A percentile compares a stretch with the other conserved stretches of the same genome.
Evolutionary conservation across 2,113 vertebrate species (phyloP).

Genomic region (Corythornis vintsioides): DNA sequence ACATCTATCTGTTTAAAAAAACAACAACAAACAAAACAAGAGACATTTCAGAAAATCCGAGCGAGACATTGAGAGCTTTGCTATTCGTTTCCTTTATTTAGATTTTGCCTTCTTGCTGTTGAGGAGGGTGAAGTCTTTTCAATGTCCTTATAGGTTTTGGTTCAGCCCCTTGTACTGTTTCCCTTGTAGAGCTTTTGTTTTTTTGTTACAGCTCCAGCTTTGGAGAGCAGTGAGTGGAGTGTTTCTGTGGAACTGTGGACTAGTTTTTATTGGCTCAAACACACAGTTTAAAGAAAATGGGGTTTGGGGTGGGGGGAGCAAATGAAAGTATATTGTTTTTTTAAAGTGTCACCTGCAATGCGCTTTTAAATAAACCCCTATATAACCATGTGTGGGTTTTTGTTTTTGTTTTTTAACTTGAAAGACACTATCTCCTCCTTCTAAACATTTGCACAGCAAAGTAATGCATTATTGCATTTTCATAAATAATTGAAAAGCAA

Average conservation of each 20-base stretch:
- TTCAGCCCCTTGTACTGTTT: background rate
- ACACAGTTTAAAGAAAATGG: slow-evolving; percentile 13
- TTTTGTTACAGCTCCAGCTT: background rate
- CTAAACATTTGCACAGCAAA: slow-evolving; percentile 72
- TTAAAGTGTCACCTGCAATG: slow-evolving; percentile 28
- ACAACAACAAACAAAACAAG: background rate
- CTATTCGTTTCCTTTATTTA: background rate
- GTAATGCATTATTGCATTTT: slow-evolving; percentile 76
- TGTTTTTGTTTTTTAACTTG: slow-evolving; percentile 33
- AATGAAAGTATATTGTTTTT: slow-evolving; percentile 19
- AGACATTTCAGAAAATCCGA: background rate
- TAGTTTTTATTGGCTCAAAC: slow-evolving; percentile 6
- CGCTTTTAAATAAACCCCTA: background rate
- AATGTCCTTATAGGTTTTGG: background rate
- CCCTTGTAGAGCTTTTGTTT: background rate
- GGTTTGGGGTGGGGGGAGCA: background rate
- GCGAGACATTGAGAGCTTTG: background rate
- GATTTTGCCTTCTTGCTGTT: background rate
- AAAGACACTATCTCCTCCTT: slow-evolving; percentile 64
- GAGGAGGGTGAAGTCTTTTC: background rate
- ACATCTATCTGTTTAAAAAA: background rate
- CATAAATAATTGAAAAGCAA: slow-evolving; percentile 82
- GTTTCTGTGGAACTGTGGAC: slow-evolving; percentile 22
- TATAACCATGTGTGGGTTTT: background rate
- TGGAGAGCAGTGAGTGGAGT: background rate